Conservation (phyloP, 2,888 invertebrate species). For the Spatulosminthurus flaviceps region DNA sequence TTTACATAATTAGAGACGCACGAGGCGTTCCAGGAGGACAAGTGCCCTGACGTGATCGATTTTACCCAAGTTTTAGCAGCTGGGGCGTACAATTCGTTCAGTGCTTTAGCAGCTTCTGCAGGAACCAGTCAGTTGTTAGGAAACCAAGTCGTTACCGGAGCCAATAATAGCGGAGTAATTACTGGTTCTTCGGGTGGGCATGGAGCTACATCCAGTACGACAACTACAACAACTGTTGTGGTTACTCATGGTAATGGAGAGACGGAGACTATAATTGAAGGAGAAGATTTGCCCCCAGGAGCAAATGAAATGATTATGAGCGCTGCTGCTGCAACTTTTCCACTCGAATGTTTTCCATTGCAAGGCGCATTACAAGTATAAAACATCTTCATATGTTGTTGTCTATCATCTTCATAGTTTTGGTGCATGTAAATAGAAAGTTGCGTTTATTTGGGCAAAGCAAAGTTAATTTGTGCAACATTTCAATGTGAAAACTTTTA, state of each 20-base stretch:
- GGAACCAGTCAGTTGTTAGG: constrained; percentile 45
- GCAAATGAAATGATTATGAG: constrained; percentile 62
- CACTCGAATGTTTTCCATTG: constrained; percentile 59
- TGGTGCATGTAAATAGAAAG: no score
- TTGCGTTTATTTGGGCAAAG: no score
- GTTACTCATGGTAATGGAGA: constrained; percentile 63
- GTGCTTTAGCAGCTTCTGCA: constrained; percentile 45
- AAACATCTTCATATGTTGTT: constrained; percentile 17
- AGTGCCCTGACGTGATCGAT: constrained; percentile 55
- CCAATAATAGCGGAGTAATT: neutral
- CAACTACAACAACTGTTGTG: constrained; percentile 62
- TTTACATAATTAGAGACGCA: constrained; percentile 24
- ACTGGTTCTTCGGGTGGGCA: constrained; percentile 14
- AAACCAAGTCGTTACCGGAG: constrained; percentile 19
- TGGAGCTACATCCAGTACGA: constrained; percentile 58
- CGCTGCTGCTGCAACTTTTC: constrained; percentile 60
- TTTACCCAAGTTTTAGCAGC: constrained; percentile 59
- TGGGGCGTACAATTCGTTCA: constrained; percentile 45
- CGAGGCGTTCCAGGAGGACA: constrained; percentile 31
- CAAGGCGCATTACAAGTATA: constrained; percentile 49
- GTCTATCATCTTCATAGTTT: neutral
- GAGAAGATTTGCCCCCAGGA: constrained; percentile 61
- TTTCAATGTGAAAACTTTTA: no score
- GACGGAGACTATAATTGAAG: constrained; percentile 63
- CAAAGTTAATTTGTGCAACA: no score